A percentile compares a stretch with the other conserved stretches of the same genome.
Evolutionary conservation across 2,113 vertebrate genomes (phyloP).

Genomic region (Ammospiza caudacuta): DNA sequence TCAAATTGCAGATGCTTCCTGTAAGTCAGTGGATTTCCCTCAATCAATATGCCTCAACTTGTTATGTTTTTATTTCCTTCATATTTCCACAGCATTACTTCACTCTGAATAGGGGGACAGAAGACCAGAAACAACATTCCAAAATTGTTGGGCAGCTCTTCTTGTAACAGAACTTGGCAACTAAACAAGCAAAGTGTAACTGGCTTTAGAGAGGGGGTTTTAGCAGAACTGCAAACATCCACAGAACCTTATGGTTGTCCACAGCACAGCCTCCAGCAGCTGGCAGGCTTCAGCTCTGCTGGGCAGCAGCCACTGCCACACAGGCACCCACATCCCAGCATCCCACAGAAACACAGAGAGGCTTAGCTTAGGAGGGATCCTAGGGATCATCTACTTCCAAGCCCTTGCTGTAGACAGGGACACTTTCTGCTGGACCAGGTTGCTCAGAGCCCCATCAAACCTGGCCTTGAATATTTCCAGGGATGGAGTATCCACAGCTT

Average conservation of each 20-base stretch:
- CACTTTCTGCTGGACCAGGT: not conserved
- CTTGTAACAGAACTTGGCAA: not conserved
- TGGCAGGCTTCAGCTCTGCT: not conserved
- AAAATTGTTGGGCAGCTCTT: not conserved
- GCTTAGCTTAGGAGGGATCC: not conserved
- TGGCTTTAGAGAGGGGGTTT: not conserved
- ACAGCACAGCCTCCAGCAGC: not conserved
- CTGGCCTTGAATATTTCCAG: not conserved
- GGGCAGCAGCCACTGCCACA: not conserved
- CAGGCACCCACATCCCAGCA: rapidly evolving
- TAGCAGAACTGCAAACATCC: not conserved
- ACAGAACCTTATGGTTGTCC: not conserved
- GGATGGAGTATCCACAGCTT: not conserved
- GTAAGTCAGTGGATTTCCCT: not conserved
- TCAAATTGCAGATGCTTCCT: not conserved
- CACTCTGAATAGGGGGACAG: not conserved
- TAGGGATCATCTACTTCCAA: not conserved
- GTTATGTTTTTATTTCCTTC: not conserved
- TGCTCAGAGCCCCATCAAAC: not conserved
- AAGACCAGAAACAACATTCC: not conserved
- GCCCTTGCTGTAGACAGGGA: not conserved
- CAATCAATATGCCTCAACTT: not conserved
- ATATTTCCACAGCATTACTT: not conserved
- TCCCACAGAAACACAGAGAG: not conserved
- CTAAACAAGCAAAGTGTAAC: not conserved